Percentiles rank a stretch among this genome's conserved stretches.
phyloP scores from a whole-genome alignment of 2,113 vertebrate genomes.

The Festucalex cinctus region DNA sequence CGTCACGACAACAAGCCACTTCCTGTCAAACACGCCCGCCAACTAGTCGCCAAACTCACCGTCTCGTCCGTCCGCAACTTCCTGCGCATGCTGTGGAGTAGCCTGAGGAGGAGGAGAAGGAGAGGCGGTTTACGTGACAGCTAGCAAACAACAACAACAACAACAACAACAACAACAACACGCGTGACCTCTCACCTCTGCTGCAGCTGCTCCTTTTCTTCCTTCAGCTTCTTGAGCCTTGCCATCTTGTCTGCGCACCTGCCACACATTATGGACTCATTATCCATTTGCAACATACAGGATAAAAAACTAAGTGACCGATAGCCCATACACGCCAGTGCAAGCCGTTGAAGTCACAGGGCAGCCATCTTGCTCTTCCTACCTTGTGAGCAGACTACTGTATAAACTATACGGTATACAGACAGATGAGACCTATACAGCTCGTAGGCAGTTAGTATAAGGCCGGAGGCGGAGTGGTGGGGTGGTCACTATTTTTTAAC shows the following conservation, averaged over 20 bases:
- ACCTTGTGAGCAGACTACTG: no score
- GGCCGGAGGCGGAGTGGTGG: no score
- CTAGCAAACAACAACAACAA: no score
- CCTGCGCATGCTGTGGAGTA: slow-evolving; percentile 83
- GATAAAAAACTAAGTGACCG: background rate
- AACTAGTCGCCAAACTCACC: slow-evolving; percentile 73
- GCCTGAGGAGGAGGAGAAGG: slow-evolving; percentile 62
- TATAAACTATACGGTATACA: no score
- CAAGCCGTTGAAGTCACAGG: no score
- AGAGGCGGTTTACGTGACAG: background rate
- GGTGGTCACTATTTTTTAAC: no score
- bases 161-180: background rate
- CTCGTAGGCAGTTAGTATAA: no score
- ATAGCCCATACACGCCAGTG: no score
- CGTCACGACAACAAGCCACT: background rate
- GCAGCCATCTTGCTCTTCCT: no score
- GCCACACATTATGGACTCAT: background rate
- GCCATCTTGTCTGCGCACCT: slow-evolving; percentile 90
- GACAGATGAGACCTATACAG: no score
- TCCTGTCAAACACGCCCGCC: background rate
- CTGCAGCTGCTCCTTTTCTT: slow-evolving; percentile 86
- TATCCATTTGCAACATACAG: background rate
- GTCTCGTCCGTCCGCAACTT: slow-evolving; percentile 85
- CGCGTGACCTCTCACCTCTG: slow-evolving; percentile 72
- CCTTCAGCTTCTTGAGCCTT: slow-evolving; percentile 81